These are phyloP conservation scores for Bos javanicus DNA, from an alignment of 2,113 vertebrate genomes.

Conservation along the genomic window DNA sequence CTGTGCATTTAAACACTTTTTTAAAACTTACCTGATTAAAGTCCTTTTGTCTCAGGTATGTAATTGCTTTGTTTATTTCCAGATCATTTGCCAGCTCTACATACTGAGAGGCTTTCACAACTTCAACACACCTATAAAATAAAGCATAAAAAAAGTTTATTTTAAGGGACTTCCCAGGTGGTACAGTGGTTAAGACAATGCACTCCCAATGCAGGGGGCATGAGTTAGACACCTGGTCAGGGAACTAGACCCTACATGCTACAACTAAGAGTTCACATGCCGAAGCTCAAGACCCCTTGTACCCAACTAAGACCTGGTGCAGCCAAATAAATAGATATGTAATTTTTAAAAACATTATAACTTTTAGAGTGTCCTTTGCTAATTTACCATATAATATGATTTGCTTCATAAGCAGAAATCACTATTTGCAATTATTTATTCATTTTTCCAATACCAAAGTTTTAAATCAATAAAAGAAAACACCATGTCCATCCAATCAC, in stretches of 20 bases:
- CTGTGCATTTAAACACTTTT: background rate
- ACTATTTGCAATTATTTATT: background rate
- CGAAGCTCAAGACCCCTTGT: background rate
- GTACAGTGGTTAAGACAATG: background rate
- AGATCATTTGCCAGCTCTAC: constrained; percentile 96
- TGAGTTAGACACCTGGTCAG: background rate
- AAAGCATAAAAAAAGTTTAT: background rate
- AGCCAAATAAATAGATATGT: background rate
- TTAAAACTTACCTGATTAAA: constrained; percentile 90
- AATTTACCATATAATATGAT: background rate
- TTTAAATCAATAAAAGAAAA: constrained; percentile 32
- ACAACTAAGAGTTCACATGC: background rate
- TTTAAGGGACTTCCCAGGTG: background rate
- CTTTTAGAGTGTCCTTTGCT: background rate
- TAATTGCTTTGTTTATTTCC: constrained; percentile 99
- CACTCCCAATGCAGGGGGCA: background rate
- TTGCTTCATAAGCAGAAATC: background rate
- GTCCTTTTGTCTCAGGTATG: constrained; percentile 94
- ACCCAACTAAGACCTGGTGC: background rate
- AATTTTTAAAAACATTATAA: background rate
- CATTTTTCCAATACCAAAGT: background rate
- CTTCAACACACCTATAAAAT: constrained; percentile 93
- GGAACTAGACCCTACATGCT: background rate
- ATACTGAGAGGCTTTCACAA: constrained; percentile 94
- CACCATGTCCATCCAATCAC: background rate